Percentiles rank a stretch among this genome's conserved stretches.
These are phyloP conservation scores for Paradoxurus hermaphroditus DNA, from an alignment of 2,113 vertebrate species.

Conservation along the genomic window DNA sequence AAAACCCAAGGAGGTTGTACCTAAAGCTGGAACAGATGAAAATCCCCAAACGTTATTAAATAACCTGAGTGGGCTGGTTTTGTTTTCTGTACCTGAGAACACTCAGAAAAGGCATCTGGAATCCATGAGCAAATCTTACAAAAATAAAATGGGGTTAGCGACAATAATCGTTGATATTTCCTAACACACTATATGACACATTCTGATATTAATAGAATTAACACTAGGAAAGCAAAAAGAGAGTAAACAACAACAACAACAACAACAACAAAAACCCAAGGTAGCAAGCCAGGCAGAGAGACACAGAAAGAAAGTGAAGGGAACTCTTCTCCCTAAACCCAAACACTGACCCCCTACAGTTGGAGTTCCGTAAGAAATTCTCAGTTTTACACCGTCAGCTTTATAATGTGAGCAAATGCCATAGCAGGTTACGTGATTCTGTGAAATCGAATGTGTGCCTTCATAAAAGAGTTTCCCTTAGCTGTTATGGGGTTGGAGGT, in stretches of 20 bases:
- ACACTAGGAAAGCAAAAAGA: background rate
- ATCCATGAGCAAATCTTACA: background rate
- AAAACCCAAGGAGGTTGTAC: background rate
- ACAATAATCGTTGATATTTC: background rate
- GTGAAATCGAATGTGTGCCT: background rate
- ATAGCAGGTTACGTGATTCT: background rate
- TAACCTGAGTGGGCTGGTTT: background rate
- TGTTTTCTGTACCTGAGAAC: background rate
- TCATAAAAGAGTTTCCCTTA: background rate
- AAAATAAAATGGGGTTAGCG: background rate
- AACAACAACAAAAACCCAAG: background rate
- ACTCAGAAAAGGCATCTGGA: background rate
- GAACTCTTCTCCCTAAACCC: background rate
- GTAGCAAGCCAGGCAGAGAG: background rate
- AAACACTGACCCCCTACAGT: background rate
- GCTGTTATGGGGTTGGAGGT: background rate
- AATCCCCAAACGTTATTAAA: background rate
- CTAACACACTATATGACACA: background rate
- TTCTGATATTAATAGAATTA: background rate
- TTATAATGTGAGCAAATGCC: background rate
- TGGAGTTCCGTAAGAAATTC: background rate
- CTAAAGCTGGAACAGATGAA: background rate
- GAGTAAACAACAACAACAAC: background rate
- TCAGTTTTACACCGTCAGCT: background rate
- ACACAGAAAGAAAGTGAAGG: background rate